A percentile compares a stretch with the other conserved stretches of the same genome.
Conservation (phyloP, 2,797 vertebrate genomes). For the Okamejei kenojei region DNA sequence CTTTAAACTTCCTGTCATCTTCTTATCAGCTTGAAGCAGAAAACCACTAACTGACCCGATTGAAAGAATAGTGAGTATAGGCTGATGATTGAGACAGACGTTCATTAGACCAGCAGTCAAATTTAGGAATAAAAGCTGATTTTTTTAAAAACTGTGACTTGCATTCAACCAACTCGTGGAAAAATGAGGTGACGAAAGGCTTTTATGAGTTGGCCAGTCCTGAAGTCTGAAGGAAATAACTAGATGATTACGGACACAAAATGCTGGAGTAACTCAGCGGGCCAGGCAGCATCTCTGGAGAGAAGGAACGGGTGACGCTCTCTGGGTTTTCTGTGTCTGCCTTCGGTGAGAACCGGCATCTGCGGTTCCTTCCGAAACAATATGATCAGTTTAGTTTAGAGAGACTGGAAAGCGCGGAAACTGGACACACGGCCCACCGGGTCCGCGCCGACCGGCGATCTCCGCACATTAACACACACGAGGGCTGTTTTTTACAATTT, state of each 20-base stretch:
- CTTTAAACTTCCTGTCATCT: conserved; percentile 33
- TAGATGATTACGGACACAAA: neutral
- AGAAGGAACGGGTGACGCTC: no score
- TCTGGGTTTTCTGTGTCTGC: no score
- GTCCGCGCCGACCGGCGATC: no score
- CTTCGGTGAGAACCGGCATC: no score
- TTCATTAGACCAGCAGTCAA: neutral
- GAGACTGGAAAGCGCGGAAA: no score
- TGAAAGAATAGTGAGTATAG: conserved; percentile 29
- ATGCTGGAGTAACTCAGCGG: no score
- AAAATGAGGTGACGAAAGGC: neutral
- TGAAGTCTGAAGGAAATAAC: neutral
- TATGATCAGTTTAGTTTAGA: no score
- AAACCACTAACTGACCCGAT: neutral
- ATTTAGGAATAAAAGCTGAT: neutral
- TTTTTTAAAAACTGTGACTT: neutral
- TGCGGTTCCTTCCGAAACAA: no score
- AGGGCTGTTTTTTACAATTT: no score
- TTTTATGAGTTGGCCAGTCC: neutral
- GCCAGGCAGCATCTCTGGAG: no score
- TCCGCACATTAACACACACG: no score
- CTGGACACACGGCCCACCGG: no score
- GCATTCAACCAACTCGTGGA: neutral
- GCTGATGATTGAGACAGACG: neutral
- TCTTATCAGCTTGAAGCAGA: conserved; percentile 27